Base-by-base conservation (phyloP, 30 jellyfish, hydroid and myxozoan species). In the Hydractinia echinata region DNA sequence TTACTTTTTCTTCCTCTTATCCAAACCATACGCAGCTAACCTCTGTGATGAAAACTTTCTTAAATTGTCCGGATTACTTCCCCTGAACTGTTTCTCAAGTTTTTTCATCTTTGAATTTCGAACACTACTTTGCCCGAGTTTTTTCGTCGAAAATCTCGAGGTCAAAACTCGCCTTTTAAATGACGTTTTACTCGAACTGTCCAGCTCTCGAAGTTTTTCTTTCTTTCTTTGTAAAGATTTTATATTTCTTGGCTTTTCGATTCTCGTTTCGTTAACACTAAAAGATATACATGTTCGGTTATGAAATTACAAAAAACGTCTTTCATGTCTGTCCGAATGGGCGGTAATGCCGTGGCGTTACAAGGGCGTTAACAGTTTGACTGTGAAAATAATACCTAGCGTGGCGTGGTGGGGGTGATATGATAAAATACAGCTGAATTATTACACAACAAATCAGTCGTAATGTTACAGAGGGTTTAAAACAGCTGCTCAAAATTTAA, bases 11-110 rank as follows among this genome's bases (percentile, higher is more conserved):
- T 83, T 83, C 83, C 86, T 81, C 54, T 68, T 85, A 79, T 79
- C 87, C 55, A 85, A 16, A 10, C 95, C 95, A 61, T 85, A 85
- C 13, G 95, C 95, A 8, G 95, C 95, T 6, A 85, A 52, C 8
- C 95, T 53, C 11, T 81, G 84, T 15, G 49, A 8, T 6, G 95
- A 81, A 14, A 85, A 76, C 51, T 81, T 80, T 55, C 55, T 67
- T 21, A 81, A n/a, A n/a, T 51, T 30, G 50, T 80, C 66, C 21
- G 13, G 39, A 51, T 85, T 19, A 14, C 84, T 82, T 55, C 89
- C 95, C 71, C 68, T 85, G 55, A 85, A 81, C 51, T 56, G 87
- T 20, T 66, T 80, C 14, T 61, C 51, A n/a, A 80, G 13, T 44
- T 61, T 80, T 55, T 77, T 77, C 18, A 77, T 52, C 51, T 49